Conservation (phyloP, 2,113 vertebrate species). For the Osmerus mordax region DNA sequence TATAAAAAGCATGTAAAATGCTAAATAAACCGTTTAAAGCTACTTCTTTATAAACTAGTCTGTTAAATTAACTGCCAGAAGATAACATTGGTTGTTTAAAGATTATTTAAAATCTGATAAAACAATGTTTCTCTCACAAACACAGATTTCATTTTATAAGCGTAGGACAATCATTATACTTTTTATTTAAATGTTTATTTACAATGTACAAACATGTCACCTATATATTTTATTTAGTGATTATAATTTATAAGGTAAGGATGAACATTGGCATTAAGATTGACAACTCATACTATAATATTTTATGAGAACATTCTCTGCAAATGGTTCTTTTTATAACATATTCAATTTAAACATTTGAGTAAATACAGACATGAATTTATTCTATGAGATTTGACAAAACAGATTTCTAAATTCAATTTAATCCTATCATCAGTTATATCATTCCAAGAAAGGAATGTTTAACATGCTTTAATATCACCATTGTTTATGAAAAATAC, state of each 20-base stretch:
- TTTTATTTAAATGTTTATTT: slow-evolving; percentile 72
- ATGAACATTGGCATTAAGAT: slow-evolving; percentile 10
- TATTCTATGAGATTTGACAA: no score
- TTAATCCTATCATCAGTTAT: no score
- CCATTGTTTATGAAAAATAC: no score
- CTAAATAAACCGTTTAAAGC: slow-evolving; percentile 71
- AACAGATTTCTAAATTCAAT: no score
- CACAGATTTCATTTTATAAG: slow-evolving; percentile 33
- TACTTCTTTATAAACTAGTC: slow-evolving; percentile 66
- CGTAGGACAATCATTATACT: slow-evolving; percentile 71
- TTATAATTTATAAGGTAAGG: slow-evolving; percentile 35
- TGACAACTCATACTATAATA: not conserved
- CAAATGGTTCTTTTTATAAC: no score
- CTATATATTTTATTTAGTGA: slow-evolving; percentile 59
- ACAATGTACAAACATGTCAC: slow-evolving; percentile 50
- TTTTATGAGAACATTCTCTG: no score
- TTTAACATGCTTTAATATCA: no score
- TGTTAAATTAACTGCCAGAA: slow-evolving; percentile 39
- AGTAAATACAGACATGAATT: no score
- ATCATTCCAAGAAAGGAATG: no score
- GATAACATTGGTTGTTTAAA: slow-evolving; percentile 46
- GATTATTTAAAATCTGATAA: slow-evolving; percentile 11
- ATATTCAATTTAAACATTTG: no score
- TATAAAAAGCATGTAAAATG: slow-evolving; percentile 38
- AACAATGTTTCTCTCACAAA: slow-evolving; percentile 39